Base-by-base conservation (phyloP, 2,113 vertebrate genomes). In the Grammomys dolichurus region DNA sequence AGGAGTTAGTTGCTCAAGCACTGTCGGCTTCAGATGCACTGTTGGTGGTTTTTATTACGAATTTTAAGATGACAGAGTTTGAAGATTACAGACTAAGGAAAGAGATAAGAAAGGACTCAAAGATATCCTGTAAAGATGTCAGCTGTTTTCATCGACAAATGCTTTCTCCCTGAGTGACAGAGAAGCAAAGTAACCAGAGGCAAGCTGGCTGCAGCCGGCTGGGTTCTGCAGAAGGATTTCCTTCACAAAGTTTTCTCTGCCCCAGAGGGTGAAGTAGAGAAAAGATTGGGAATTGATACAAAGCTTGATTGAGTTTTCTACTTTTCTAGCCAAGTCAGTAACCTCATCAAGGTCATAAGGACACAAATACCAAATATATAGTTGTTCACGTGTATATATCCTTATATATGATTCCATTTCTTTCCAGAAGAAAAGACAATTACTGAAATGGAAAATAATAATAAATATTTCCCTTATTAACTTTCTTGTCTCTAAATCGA, bases 401-500 rank as follows among this genome's bases (percentile, higher is more conserved):
- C n/a, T 63, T 84, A 63, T 31, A 43, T 43, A 19, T 43, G 58
- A 43, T 84, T 85, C 63, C 65, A 26, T 58, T 88, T 24, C 16
- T 67, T 87, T 91, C 40, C 6, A 58, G 70, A 70, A 65, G 70
- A 69, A 93, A 46, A 16, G 33, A 14, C 70, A 89, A 89, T 56
- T 48, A n/a, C 16, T 75, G 60, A 80, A 54, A 46, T 78, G 1
- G 19, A 56, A 80, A 90, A 88, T 16, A 81, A 5, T 67, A 87
- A 95, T 85, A 96, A 96, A 46, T 54, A 86, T 33, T 20, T 24
- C 78, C 0, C 1, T 40, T 48, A 20, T 65, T 80, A 28, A 51
- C 2, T 36, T 82, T 76, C 91, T 75, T 90, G 82, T 90, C 96
- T 88, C 89, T 92, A 87, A 81, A 16, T 87, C 87, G 65, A 97